Base-by-base conservation (phyloP, 92 coral and sea anemone species). In the Plumapathes pennacea region DNA sequence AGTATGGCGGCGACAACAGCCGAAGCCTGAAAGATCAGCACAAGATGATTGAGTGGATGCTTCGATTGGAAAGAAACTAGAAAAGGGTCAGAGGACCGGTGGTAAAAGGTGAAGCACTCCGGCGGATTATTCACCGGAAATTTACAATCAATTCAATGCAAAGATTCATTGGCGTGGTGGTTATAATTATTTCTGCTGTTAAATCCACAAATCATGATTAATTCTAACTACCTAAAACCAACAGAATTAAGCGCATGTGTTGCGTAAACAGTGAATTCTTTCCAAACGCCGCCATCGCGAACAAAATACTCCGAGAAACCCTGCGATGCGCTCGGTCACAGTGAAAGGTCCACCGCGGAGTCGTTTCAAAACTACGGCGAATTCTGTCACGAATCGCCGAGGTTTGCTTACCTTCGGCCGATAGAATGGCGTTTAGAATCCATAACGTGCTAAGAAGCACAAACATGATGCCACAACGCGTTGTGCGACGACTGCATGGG, bases 141-240 rank as follows among this genome's bases (percentile, higher is more conserved):
- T 87, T 87, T 87, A 87, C 96, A 87, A 82, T 87, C 90, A 87
- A 66, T 87, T 87, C 90, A 83, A 82, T 87, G 70, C 90, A 84
- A 55, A 72, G 83, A 82, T 74, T 75, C 73, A 63, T 66, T 66
- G 86, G 96, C 96, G 90, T 87, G 96, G 89, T 77, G 69, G 78
- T 56, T 66, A 69, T 83, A 87, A 87, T 87, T 87, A 87, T 87
- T 87, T 83, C 89, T 82, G 72, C 80, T 77, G 96, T 83, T 87
- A 87, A 87, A 87, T 87, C 96, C 80, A 87, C 96, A 87, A 87
- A 87, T 83, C 80, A 38, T 87, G 79, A 87, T 87, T 87, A 87
- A 87, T 83, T 85, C 90, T 83, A 87, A 87, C 90, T 54, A 73
- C 81, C 63, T 68, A 77, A 87, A 87, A 87, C 86, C 80, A 87